These are phyloP conservation scores for Drosophila nasuta DNA, from an alignment of 1,140 invertebrate species.

Conservation along the genomic window DNA sequence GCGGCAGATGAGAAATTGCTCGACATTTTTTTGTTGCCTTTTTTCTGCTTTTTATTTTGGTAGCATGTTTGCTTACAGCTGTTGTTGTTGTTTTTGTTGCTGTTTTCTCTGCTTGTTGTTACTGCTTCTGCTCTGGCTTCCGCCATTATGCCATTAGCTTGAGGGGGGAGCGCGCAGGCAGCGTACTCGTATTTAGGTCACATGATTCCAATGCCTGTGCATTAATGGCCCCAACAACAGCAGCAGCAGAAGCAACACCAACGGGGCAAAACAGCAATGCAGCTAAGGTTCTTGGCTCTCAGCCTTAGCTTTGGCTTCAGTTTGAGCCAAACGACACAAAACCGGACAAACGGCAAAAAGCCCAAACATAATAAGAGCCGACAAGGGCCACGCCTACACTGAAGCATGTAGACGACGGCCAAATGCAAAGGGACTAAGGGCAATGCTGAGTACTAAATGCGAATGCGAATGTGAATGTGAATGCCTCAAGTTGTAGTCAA, in stretches of 20 bases:
- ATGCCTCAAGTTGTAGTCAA: conserved; percentile 63
- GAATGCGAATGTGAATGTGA: conserved; percentile 49
- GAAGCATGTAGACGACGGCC: background rate
- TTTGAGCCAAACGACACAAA: conserved; percentile 52
- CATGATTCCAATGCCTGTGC: conserved; percentile 63
- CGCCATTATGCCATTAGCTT: conserved; percentile 78
- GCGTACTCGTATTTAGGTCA: conserved; percentile 79
- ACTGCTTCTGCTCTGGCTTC: conserved; percentile 51
- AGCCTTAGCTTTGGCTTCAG: background rate
- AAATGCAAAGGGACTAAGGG: conserved; percentile 11
- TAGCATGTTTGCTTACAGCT: conserved; percentile 66
- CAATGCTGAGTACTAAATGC: conserved; percentile 23
- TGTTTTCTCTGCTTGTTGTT: conserved; percentile 35
- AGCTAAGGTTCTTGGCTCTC: conserved; percentile 44
- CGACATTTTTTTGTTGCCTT: conserved; percentile 18
- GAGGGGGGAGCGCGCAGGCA: conserved; percentile 33
- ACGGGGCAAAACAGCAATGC: conserved; percentile 55
- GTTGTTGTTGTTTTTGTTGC: conserved; percentile 13
- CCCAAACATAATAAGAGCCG: conserved; percentile 61
- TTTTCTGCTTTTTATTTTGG: conserved; percentile 39
- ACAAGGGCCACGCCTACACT: conserved; percentile 49
- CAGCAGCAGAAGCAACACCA: conserved; percentile 44
- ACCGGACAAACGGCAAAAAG: conserved; percentile 64
- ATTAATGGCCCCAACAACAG: conserved; percentile 65
- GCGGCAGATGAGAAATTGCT: conserved; percentile 36